A percentile compares a stretch with the other conserved stretches of the same genome.
These are phyloP conservation scores for Alcis repandata DNA, from an alignment of 2,888 invertebrate genomes.

Conservation along the genomic window DNA sequence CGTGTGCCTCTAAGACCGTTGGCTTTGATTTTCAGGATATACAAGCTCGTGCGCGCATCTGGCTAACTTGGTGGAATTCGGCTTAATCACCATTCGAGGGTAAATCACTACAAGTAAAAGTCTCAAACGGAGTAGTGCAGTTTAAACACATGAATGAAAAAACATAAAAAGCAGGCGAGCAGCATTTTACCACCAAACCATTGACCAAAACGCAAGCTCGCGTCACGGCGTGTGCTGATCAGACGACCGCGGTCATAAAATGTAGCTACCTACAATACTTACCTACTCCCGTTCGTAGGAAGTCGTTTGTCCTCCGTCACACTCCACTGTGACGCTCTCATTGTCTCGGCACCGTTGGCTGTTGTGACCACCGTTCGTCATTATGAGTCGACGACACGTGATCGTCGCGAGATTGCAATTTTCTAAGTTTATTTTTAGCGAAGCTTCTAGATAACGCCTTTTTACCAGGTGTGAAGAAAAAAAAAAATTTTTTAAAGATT, in stretches of 20 bases:
- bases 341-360: slow-evolving; percentile 45
- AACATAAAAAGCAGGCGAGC: slow-evolving; percentile 11
- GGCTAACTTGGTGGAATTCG: too few relatives aligned
- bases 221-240: slow-evolving; percentile 70
- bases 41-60: too few relatives aligned
- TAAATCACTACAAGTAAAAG: too few relatives aligned
- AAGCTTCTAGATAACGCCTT: not conserved
- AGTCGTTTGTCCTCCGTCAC: slow-evolving; percentile 72
- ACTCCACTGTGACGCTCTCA: slow-evolving; percentile 55
- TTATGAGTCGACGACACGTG: slow-evolving; percentile 41
- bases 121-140: too few relatives aligned
- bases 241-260: slow-evolving; percentile 69
- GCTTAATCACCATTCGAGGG: too few relatives aligned
- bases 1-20: too few relatives aligned
- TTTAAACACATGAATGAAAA: too few relatives aligned
- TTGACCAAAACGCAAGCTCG: slow-evolving; percentile 69
- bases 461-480: not conserved
- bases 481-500: not conserved
- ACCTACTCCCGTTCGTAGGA: slow-evolving; percentile 47
- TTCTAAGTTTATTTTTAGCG: slow-evolving; percentile 17
- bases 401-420: slow-evolving; percentile 13
- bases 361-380: slow-evolving; percentile 50
- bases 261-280: slow-evolving; percentile 3
- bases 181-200: slow-evolving; percentile 44
- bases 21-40: too few relatives aligned